A percentile compares a stretch with the other conserved stretches of the same genome.
Evolutionary conservation across 37 sponge, comb jelly and placozoan genomes (phyloP).

Genomic region (Oscarella lobularis): DNA sequence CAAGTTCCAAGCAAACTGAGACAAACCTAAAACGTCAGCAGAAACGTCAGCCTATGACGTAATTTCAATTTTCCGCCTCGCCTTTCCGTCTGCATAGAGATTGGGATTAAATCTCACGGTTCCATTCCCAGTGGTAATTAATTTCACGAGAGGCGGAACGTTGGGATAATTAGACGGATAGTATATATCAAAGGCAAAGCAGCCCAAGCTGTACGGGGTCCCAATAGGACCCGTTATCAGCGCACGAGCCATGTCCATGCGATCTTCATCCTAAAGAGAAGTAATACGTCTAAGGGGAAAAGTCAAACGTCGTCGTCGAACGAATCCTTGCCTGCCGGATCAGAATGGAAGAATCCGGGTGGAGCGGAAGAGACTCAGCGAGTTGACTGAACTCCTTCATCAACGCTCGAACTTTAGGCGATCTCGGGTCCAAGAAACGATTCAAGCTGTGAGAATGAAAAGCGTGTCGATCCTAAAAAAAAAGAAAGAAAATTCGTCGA

Average conservation of each 20-base stretch:
- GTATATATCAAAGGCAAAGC: conserved; percentile 81
- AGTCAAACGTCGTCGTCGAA: not conserved
- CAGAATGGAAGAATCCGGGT: conserved; percentile 75
- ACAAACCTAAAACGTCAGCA: conserved; percentile 33
- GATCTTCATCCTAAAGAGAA: conserved; percentile 66
- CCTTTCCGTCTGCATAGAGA: conserved; percentile 91
- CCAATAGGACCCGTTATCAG: conserved; percentile 77
- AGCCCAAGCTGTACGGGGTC: conserved; percentile 76
- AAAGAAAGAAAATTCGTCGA: not conserved
- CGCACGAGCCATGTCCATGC: conserved; percentile 73
- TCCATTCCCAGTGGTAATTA: conserved; percentile 76
- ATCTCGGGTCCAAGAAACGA: conserved; percentile 11
- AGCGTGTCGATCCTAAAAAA: not conserved
- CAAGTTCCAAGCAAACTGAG: conserved; percentile 88
- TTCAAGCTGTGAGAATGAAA: not conserved
- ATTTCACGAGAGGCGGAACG: conserved; percentile 65
- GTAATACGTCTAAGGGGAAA: not conserved
- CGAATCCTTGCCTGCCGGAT: conserved; percentile 39
- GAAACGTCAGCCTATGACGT: not conserved
- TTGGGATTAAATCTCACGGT: conserved; percentile 91
- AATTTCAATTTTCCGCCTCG: not conserved
- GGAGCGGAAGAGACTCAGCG: conserved; percentile 45
- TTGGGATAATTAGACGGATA: conserved; percentile 64
- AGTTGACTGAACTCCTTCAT: conserved; percentile 60
- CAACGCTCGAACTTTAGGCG: conserved; percentile 58